Percentiles rank a stretch among this genome's conserved stretches.
phyloP scores from a whole-genome alignment of 2,113 vertebrate genomes.

The Potamarius usumacintae region DNA sequence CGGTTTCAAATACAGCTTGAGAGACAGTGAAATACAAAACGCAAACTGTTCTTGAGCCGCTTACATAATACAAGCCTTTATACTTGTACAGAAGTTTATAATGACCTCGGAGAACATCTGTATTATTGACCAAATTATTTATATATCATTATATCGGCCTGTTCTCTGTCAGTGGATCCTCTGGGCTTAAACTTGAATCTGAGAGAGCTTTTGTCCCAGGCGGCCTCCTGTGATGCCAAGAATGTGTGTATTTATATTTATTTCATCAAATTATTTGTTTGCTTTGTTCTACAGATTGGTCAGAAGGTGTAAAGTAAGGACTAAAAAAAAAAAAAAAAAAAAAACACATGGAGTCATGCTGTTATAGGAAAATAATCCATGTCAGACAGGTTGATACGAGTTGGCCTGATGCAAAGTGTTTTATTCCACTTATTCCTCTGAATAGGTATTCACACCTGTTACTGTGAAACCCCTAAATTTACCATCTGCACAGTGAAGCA shows the following conservation, averaged over 20 bases:
- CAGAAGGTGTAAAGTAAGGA: neutral
- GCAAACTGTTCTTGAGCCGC: neutral
- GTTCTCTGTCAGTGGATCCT: neutral
- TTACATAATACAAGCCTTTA: neutral
- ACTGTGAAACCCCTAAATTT: neutral
- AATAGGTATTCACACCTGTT: neutral
- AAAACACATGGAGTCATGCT: neutral
- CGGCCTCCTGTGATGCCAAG: neutral
- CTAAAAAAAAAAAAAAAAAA: too few species aligned
- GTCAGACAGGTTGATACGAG: neutral
- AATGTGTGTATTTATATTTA: neutral
- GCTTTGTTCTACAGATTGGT: neutral
- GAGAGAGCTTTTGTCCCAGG: neutral
- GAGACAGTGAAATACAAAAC: neutral
- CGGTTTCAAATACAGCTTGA: neutral
- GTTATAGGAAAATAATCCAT: neutral
- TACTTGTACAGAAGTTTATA: neutral
- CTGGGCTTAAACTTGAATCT: neutral
- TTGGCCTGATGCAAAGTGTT: neutral
- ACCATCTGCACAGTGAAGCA: neutral
- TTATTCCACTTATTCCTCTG: neutral
- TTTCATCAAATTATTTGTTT: neutral
- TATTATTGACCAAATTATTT: neutral
- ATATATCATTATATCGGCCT: neutral
- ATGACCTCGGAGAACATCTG: neutral